Base-by-base conservation (phyloP, 2,113 vertebrate genomes). In the Phyllopteryx taeniolatus region DNA sequence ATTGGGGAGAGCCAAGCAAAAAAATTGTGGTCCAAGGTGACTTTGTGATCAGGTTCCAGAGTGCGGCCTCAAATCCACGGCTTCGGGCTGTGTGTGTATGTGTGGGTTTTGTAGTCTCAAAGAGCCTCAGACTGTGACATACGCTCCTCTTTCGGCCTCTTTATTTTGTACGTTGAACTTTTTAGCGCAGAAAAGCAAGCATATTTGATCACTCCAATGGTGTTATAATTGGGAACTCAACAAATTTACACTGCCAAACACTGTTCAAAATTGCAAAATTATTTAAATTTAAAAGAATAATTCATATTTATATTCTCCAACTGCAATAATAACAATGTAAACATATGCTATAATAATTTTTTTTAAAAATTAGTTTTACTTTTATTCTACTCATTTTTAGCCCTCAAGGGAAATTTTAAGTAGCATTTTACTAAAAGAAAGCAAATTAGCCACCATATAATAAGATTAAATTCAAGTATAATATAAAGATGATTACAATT, bases 41-140 rank as follows among this genome's bases (percentile, higher is more conserved):
- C 92, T 92, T 92, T 93, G 91, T 92, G 90, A 92, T 90, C 87
- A 85, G 83, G 88, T 91, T 92, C 90, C 91, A 92, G 88, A 88
- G 88, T 80, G 62, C 84, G 90, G 90, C 84, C 81, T 87, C 83
- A 92, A 93, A 92, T 92, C 91, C 89, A 88, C 82, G 81, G 87
- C 90, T 90, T 77, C 82, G 72, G 88, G 90, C 85, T 84, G 77
- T 86, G 82, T 85, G 77, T 11, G 19, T 8, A 43, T 27, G 72
- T 74, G 75, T 76, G 56, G 8, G 42, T 54, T 74, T 76, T 79
- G 84, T 79, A 27, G 74, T 53, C 35, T 27, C 67, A 72, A 53
- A 71, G 70, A 77, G 72, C 66, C 68, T 84, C 74, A 73, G 64
- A 31, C 42, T 59, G 43, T 75, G 68, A 79, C 68, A 70, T 75